These are phyloP conservation scores for Myrmecophaga tridactyla DNA, from an alignment of 2,113 vertebrate species.

Conservation along the genomic window DNA sequence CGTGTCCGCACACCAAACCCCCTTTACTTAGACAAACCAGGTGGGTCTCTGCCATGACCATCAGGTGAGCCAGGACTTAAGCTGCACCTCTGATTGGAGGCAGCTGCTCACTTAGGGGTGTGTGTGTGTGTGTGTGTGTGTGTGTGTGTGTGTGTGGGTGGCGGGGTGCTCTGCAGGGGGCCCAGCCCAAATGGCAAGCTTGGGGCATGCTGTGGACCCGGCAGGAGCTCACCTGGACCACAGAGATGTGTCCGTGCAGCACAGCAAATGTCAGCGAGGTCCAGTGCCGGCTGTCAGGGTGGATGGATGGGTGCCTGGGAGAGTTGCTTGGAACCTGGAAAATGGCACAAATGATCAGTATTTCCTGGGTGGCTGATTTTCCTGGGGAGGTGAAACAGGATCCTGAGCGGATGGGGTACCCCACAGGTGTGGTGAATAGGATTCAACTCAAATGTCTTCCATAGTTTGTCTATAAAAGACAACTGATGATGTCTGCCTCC, in stretches of 20 bases:
- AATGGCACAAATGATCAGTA: background rate
- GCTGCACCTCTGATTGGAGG: background rate
- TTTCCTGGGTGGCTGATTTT: background rate
- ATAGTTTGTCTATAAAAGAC: too few species aligned
- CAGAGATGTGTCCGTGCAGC: conserved; percentile 95
- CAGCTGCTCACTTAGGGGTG: background rate
- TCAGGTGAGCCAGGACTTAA: background rate
- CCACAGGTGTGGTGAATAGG: background rate
- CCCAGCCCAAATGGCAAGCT: background rate
- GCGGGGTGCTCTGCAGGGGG: background rate
- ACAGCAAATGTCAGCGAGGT: conserved; percentile 94
- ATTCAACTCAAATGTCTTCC: background rate
- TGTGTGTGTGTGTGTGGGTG: too few species aligned
- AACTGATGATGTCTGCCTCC: background rate
- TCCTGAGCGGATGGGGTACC: background rate
- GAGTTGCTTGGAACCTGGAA: conserved; percentile 91
- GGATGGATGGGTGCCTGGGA: conserved; percentile 91
- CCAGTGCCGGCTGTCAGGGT: conserved; percentile 97
- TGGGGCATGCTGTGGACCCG: fast-evolving
- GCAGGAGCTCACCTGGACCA: conserved; percentile 91
- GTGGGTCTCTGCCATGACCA: background rate
- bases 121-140: too few species aligned
- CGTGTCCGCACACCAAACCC: background rate
- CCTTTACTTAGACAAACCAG: background rate
- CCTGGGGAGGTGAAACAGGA: background rate